phyloP scores from a whole-genome alignment of 2,113 vertebrate species.

The Fregata magnificens region DNA sequence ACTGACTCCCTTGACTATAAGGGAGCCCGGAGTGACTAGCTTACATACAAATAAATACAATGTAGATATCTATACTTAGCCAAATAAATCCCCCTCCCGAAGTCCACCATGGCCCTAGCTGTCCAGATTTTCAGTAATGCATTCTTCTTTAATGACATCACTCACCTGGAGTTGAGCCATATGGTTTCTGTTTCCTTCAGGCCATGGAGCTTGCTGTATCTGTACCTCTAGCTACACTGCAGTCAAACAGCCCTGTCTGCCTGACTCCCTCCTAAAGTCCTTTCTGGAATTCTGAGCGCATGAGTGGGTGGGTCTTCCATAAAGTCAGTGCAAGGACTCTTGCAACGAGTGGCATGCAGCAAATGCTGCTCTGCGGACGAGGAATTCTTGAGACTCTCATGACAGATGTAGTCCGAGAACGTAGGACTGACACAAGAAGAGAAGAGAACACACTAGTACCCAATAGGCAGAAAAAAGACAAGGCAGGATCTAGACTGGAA shows the following conservation, averaged over 20 bases:
- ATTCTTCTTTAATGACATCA: not conserved
- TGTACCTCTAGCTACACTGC: not conserved
- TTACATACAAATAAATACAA: not conserved
- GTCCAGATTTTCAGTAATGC: not conserved
- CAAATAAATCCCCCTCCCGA: not conserved
- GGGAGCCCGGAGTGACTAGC: not conserved
- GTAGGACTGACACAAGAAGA: not conserved
- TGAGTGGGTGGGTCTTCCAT: not conserved
- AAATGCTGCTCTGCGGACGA: not conserved
- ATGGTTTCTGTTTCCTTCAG: not conserved
- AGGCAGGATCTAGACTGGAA: not conserved
- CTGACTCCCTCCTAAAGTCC: not conserved
- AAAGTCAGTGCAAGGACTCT: not conserved
- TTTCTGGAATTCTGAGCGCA: not conserved
- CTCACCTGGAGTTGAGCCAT: not conserved
- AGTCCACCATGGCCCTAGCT: not conserved
- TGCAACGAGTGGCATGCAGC: not conserved
- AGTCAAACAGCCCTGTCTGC: not conserved
- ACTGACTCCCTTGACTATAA: not conserved
- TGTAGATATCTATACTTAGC: not conserved
- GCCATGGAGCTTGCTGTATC: not conserved
- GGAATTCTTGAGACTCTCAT: not conserved
- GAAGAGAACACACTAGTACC: not conserved
- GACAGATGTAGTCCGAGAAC: not conserved
- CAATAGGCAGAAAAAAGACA: not conserved